A percentile compares a stretch with the other conserved stretches of the same genome.
Evolutionary conservation across 1,140 invertebrate species (phyloP).

Genomic region (Diachasmimorpha longicaudata): DNA sequence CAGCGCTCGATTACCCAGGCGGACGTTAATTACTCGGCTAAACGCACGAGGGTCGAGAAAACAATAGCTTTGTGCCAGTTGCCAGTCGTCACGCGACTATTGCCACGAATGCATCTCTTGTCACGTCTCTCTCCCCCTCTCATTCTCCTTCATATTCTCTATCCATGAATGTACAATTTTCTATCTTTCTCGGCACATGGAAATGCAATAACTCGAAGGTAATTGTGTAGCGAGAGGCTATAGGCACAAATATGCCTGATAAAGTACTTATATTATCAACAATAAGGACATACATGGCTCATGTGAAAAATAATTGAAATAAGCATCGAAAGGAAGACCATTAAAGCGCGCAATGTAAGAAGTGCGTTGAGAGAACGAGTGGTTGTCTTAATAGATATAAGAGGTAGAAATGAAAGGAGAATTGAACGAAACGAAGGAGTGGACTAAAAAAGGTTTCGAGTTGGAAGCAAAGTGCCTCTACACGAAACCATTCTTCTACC

Average conservation of each 20-base stretch:
- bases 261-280: not conserved
- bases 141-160: not conserved
- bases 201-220: conserved; percentile 51
- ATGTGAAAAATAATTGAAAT: not conserved
- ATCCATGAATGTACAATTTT: not conserved
- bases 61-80: conserved; percentile 53
- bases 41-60: conserved; percentile 47
- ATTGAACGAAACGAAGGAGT: conserved; percentile 16
- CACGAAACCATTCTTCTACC: conserved; percentile 42
- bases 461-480: conserved; percentile 43
- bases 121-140: not conserved
- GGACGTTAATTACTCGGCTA: conserved; percentile 49
- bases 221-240: conserved; percentile 34
- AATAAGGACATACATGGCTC: not conserved
- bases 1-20: conserved; percentile 28
- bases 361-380: not conserved
- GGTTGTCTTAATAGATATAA: conserved; percentile 7
- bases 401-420: not conserved
- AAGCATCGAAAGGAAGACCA: not conserved
- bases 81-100: conserved; percentile 54
- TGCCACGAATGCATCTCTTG: conserved; percentile 43
- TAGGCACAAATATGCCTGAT: conserved; percentile 3
- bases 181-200: conserved; percentile 2
- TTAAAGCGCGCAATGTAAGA: not conserved
- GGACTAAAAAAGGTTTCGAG: conserved; percentile 44